These are phyloP conservation scores for Empidonax alnorum DNA, from an alignment of 2,113 vertebrate genomes.

Conservation along the genomic window DNA sequence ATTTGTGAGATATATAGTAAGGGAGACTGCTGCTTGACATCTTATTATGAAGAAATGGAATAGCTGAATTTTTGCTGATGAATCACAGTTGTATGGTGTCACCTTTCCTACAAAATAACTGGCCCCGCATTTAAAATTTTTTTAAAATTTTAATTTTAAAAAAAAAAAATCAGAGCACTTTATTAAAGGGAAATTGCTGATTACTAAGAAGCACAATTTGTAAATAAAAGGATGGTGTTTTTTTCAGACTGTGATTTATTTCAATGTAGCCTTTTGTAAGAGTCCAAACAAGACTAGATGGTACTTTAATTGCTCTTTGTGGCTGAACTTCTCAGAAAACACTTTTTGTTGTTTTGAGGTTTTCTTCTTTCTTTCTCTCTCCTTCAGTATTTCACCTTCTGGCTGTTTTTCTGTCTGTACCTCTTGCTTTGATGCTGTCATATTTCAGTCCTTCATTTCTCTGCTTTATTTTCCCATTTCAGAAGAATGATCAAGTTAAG, in stretches of 20 bases:
- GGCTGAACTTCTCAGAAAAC: not conserved
- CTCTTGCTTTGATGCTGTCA: conserved; percentile 61
- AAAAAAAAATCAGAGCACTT: not conserved
- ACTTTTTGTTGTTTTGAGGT: not conserved
- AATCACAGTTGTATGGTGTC: not conserved
- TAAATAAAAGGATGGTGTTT: not conserved
- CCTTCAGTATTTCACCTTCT: conserved; percentile 37
- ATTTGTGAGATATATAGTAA: not conserved
- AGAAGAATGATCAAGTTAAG: conserved; percentile 69
- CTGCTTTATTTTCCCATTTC: conserved; percentile 73
- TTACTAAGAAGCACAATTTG: not conserved
- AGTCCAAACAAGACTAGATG: not conserved
- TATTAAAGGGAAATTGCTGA: not conserved
- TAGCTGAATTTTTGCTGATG: not conserved
- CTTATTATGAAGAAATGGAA: not conserved
- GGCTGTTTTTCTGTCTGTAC: conserved; percentile 33
- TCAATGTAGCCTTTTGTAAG: not conserved
- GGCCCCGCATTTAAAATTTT: not conserved
- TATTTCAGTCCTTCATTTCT: conserved; percentile 71
- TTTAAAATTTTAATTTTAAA: too few relatives aligned
- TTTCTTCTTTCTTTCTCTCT: not conserved
- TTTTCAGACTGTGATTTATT: not conserved
- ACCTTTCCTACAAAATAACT: not conserved
- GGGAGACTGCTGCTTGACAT: not conserved
- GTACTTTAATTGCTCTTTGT: not conserved